These are phyloP conservation scores for Marisa cornuarietis DNA, from an alignment of 1,140 invertebrate genomes.

Conservation along the genomic window DNA sequence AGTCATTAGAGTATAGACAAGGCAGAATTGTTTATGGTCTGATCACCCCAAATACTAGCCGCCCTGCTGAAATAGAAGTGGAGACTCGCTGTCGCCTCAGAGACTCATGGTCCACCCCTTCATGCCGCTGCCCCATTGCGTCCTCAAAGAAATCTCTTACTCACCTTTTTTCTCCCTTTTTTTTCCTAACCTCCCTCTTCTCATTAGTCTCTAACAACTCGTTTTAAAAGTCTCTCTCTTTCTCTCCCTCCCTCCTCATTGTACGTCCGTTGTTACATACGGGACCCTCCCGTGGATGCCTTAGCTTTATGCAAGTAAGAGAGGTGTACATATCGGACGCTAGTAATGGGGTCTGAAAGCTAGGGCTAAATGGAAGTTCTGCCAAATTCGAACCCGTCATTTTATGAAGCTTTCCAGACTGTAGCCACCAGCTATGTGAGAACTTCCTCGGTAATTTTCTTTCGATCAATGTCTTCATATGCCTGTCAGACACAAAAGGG, in stretches of 20 bases:
- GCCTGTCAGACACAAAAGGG: slow-evolving; percentile 21
- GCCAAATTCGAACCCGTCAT: slow-evolving; percentile 17
- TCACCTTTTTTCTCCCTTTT: too few relatives aligned
- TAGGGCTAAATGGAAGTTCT: slow-evolving; percentile 13
- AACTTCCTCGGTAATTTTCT: slow-evolving; percentile 17
- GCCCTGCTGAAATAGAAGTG: too few relatives aligned
- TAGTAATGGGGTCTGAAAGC: slow-evolving; percentile 7
- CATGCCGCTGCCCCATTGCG: too few relatives aligned
- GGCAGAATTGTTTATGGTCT: too few relatives aligned
- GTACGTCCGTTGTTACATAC: slow-evolving; percentile 3
- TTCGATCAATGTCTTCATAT: slow-evolving; percentile 20
- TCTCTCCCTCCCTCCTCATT: not conserved
- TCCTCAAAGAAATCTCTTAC: too few relatives aligned
- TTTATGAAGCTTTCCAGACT: slow-evolving; percentile 14
- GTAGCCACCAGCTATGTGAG: slow-evolving; percentile 10
- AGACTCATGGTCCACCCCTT: too few relatives aligned
- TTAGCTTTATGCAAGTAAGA: not conserved
- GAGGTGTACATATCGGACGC: not conserved
- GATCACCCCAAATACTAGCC: too few relatives aligned
- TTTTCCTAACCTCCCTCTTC: too few relatives aligned
- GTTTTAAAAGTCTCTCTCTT: too few relatives aligned
- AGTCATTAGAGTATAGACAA: too few relatives aligned
- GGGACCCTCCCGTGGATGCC: not conserved
- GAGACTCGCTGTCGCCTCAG: too few relatives aligned
- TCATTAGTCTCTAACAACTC: too few relatives aligned